Evolutionary conservation across 2,888 invertebrate species (phyloP), one percentile per base, ranked within the genome.

Genomic region (Cryptosula pallasiana): DNA sequence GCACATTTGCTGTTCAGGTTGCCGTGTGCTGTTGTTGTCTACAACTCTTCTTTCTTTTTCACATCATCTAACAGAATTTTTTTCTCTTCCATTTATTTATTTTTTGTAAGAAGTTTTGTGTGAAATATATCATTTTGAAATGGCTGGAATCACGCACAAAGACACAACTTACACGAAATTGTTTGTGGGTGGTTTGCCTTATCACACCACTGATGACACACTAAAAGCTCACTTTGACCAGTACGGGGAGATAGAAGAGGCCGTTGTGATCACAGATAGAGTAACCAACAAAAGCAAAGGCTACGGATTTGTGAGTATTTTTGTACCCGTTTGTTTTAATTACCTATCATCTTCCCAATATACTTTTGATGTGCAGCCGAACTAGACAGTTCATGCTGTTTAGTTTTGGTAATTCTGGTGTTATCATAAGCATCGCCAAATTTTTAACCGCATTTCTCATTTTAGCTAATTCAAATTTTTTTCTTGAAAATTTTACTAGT

Each of bases 141-240:
- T 63, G 63, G 63, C 63, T 34, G 63, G 63, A 63, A 63, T 63
- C 32, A 63, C 91, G 79, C 94, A 94, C 85, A 95, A 95, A 85
- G 97, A 97, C 87, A 97, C 97, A 77, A 97, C 95, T 78, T 95
- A 94, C 91, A 97, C 96, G 75, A 97, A 97, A 86, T 90, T 97
- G 72, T 97, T 97, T 87, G 97, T 97, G 77, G 97, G 97, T 58
- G 97, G 97, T 55, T 88, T 97, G 75, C 97, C 97, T 0, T 97
- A 97, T 86, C 96, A 96, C 88, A 97, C 97, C 27, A 96, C 95
- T 54, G 96, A 97, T 87, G 94, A 95, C 86, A 94, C 94, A 78
- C 88, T 97, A 73, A 87, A 95, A 83, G 95, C 96, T 85, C 96
- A 95, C 86, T 97, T 97, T 86, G 93, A 95, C 76, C 92, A 94